phyloP scores from a whole-genome alignment of 1,140 invertebrate genomes.

The Drosophila rhopaloa region DNA sequence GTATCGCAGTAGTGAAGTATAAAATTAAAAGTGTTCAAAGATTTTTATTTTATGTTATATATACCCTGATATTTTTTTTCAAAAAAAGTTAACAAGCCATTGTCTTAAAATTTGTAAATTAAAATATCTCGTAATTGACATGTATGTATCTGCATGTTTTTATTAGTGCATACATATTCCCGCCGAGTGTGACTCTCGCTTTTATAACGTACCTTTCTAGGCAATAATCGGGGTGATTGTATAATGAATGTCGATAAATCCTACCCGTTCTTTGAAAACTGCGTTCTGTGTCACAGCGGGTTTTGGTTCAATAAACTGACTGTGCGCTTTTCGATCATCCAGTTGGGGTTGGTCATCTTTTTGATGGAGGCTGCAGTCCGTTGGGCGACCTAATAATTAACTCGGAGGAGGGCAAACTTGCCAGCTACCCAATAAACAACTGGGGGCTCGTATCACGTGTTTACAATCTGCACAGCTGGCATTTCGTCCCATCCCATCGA shows the following conservation, averaged over 20 bases:
- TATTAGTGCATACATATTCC: not conserved
- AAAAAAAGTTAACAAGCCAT: too few species aligned
- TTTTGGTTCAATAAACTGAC: constrained; percentile 34
- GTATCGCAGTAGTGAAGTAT: too few species aligned
- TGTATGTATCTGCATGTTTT: not conserved
- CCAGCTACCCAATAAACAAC: constrained; percentile 8
- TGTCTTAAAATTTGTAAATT: too few species aligned
- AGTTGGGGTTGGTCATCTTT: not conserved
- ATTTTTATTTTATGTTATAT: too few species aligned
- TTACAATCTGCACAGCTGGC: constrained; percentile 67
- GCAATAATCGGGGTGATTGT: constrained; percentile 44
- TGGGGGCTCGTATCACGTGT: constrained; percentile 47
- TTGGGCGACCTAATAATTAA: constrained; percentile 29
- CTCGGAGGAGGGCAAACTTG: constrained; percentile 5
- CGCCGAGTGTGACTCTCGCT: constrained; percentile 16
- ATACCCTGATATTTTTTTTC: too few species aligned
- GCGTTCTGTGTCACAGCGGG: not conserved
- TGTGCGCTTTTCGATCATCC: constrained; percentile 19
- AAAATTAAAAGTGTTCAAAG: too few species aligned
- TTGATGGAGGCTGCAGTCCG: constrained; percentile 11
- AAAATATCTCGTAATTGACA: too few species aligned
- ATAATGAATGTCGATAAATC: constrained; percentile 51
- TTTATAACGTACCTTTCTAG: constrained; percentile 53
- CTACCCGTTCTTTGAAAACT: not conserved
- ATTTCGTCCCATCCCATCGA: not conserved